Evolutionary conservation across 2,113 vertebrate species (phyloP), one percentile per base, ranked within the genome.

Genomic region (Pseudorectes ferrugineus): DNA sequence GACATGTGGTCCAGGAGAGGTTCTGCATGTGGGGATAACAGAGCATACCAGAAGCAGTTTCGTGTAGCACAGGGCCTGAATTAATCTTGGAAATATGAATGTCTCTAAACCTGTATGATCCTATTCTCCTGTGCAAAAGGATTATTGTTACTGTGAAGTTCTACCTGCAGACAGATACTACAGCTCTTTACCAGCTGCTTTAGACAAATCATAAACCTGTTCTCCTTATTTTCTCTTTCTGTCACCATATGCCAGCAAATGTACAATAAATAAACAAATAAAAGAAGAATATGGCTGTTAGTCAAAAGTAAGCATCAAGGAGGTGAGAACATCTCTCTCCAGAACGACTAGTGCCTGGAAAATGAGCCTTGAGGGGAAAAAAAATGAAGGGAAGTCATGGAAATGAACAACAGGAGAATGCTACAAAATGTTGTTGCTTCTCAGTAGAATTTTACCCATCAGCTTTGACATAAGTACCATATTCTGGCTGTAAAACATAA

Each of bases 401-500:
- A 97, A 97, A 95, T 95, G 93, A 96, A 94, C 89, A 95, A 95
- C 91, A 77, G 93, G 85, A 95, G 95, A 96, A 96, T 61, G 91
- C 73, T 96, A 84, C 79, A 94, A 94, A 97, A 92, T 36, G 52
- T 66, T 95, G 93, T 86, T 94, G 78, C 86, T 89, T 93, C 95
- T 96, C 90, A 63, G 90, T 90, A 92, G 91, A 97, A 93, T 94
- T 97, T 92, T 97, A 88, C 88, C 85, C 91, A 94, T 97, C 95
- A 96, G 92, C 96, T 97, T 96, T 97, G 94, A 97, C 89, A 96
- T 93, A 95, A 97, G 87, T 88, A 95, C 93, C 94, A 82, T 94
- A 95, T 96, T 97, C 92, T 45, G 75, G 95, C 94, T 97, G 91
- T 97, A 96, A 96, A 96, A 97, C 91, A 95, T 95, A 96, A 95